A percentile compares a stretch with the other conserved stretches of the same genome.
These are phyloP conservation scores for Melanchra persicariae DNA, from an alignment of 2,888 invertebrate species.

Conservation along the genomic window DNA sequence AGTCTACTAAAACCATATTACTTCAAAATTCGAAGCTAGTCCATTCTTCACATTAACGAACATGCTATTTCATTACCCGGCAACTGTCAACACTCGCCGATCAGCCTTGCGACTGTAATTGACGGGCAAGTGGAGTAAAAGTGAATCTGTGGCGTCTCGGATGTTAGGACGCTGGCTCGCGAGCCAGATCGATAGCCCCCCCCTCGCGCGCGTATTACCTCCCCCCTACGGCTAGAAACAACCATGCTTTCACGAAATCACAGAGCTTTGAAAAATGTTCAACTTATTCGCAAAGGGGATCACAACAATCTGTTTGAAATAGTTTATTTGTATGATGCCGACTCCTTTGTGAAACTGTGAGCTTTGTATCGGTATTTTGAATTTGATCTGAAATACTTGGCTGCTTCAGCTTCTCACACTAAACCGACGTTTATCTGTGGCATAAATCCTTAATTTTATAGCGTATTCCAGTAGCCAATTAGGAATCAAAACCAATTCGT, in stretches of 20 bases:
- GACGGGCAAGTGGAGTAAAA: slow-evolving; percentile 81
- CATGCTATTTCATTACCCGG: slow-evolving; percentile 51
- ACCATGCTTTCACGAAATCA: slow-evolving; percentile 63
- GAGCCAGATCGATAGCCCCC: slow-evolving; percentile 75
- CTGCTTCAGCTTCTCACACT: slow-evolving; percentile 16
- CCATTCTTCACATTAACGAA: slow-evolving; percentile 18
- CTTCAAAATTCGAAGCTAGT: not conserved
- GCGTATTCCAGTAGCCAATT: slow-evolving; percentile 37
- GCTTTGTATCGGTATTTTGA: slow-evolving; percentile 31
- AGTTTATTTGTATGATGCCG: slow-evolving; percentile 39
- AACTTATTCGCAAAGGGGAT: slow-evolving; percentile 50
- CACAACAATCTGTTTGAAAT: slow-evolving; percentile 51
- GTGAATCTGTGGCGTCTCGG: slow-evolving; percentile 76
- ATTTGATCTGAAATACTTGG: slow-evolving; percentile 26
- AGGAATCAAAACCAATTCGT: slow-evolving; percentile 18
- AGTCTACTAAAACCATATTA: not conserved
- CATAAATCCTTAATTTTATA: slow-evolving; percentile 27
- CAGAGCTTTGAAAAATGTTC: slow-evolving; percentile 53
- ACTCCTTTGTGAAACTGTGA: slow-evolving; percentile 38
- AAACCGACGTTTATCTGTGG: not conserved
- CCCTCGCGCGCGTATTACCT: slow-evolving; percentile 57
- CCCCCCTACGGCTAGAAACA: slow-evolving; percentile 51
- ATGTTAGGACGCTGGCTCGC: slow-evolving; percentile 72
- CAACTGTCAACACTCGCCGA: slow-evolving; percentile 69
- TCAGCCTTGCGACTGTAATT: slow-evolving; percentile 74